Evolutionary conservation across 2,797 vertebrate genomes (phyloP).

Genomic region (Acomys russatus): DNA sequence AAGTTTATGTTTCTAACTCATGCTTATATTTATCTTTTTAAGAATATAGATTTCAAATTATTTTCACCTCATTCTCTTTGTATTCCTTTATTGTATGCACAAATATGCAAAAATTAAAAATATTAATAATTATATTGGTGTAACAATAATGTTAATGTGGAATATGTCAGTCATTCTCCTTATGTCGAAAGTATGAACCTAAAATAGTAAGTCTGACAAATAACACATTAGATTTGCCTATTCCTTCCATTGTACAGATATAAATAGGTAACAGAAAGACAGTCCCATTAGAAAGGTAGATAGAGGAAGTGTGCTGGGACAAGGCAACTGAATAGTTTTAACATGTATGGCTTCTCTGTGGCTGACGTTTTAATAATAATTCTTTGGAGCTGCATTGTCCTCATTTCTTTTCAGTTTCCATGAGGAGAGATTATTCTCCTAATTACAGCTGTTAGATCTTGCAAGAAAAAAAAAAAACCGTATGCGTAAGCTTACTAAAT

Average conservation of each 20-base stretch:
- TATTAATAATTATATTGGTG: not conserved
- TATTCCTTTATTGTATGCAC: not conserved
- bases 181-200: not conserved
- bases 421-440: constrained; percentile 81
- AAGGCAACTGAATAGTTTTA: constrained; percentile 64
- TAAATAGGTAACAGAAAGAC: constrained; percentile 63
- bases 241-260: constrained; percentile 49
- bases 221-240: not conserved
- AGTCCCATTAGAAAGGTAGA: constrained; percentile 41
- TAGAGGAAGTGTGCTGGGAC: constrained; percentile 65
- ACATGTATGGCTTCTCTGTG: constrained; percentile 53
- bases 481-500: constrained; percentile 72
- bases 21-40: not conserved
- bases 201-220: constrained; percentile 10
- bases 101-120: not conserved
- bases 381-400: constrained; percentile 73
- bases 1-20: not conserved
- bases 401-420: constrained; percentile 75
- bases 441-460: constrained; percentile 77
- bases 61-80: not conserved
- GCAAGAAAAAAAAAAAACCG: constrained; percentile 66
- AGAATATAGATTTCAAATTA: not conserved
- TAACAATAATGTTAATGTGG: not conserved
- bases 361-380: constrained; percentile 81
- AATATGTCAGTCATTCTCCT: not conserved